These are phyloP conservation scores for Pogonus chalceus DNA, from an alignment of 1,140 invertebrate genomes.

Conservation along the genomic window DNA sequence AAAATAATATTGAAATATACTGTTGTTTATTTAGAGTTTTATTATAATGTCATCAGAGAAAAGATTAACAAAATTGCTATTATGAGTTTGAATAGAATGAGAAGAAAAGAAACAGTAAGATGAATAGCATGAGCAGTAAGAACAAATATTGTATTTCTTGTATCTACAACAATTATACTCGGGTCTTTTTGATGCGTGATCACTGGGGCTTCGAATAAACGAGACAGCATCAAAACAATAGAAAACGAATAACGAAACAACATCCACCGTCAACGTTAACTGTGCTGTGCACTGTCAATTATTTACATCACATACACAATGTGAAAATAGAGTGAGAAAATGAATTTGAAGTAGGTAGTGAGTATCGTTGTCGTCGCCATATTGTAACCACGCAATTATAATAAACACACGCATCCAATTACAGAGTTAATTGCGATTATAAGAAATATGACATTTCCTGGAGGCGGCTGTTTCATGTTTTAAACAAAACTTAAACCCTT, in stretches of 20 bases:
- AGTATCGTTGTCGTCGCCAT: neutral
- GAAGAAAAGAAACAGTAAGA: no score
- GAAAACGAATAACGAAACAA: no score
- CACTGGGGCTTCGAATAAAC: neutral
- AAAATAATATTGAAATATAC: no score
- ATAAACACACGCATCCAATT: slow-evolving; percentile 6
- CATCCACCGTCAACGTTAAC: neutral
- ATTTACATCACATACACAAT: neutral
- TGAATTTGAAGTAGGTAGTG: neutral
- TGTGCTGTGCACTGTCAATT: neutral
- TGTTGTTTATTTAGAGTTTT: no score
- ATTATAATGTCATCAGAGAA: no score
- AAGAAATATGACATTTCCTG: slow-evolving; percentile 7
- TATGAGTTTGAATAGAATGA: no score
- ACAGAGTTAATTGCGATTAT: slow-evolving; percentile 6
- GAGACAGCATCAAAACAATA: neutral
- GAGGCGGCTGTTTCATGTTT: slow-evolving; percentile 3
- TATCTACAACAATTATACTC: no score
- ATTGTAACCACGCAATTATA: neutral
- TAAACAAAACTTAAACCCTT: slow-evolving; percentile 15
- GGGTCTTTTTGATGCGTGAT: neutral
- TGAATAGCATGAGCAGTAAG: no score
- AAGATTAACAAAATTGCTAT: no score
- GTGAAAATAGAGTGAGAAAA: neutral
- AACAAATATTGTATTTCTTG: no score